Conservation (phyloP, 2,113 vertebrate genomes). For the Eurypyga helias region DNA sequence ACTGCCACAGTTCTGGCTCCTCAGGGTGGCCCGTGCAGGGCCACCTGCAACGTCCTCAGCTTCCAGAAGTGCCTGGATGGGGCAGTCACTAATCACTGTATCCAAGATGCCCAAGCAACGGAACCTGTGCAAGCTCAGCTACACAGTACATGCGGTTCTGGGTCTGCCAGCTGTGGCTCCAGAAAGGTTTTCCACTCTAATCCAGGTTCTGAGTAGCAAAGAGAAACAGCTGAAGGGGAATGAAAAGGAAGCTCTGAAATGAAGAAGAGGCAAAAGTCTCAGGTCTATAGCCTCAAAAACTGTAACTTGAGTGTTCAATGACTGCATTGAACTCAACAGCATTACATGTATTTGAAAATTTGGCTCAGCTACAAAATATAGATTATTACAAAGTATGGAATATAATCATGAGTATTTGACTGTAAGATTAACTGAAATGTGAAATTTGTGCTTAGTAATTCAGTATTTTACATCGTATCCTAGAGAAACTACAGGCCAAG, state of each 20-base stretch:
- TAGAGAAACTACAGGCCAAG: not conserved
- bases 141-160: not conserved
- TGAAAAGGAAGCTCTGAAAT: not conserved
- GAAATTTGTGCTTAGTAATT: not conserved
- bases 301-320: not conserved
- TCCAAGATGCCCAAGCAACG: not conserved
- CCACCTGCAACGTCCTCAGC: not conserved
- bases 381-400: not conserved
- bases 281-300: not conserved
- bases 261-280: not conserved
- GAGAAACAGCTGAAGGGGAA: not conserved
- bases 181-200: not conserved
- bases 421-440: not conserved
- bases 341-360: not conserved
- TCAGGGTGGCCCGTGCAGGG: not conserved
- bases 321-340: not conserved
- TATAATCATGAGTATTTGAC: not conserved
- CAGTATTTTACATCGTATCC: not conserved
- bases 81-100: not conserved
- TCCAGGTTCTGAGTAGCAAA: not conserved
- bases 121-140: not conserved
- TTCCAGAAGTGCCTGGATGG: not conserved
- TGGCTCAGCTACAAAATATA: not conserved
- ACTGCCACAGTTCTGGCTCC: not conserved
- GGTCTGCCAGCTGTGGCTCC: not conserved